Conservation (phyloP, 1,140 invertebrate species). For the Bombus vancouverensis region DNA sequence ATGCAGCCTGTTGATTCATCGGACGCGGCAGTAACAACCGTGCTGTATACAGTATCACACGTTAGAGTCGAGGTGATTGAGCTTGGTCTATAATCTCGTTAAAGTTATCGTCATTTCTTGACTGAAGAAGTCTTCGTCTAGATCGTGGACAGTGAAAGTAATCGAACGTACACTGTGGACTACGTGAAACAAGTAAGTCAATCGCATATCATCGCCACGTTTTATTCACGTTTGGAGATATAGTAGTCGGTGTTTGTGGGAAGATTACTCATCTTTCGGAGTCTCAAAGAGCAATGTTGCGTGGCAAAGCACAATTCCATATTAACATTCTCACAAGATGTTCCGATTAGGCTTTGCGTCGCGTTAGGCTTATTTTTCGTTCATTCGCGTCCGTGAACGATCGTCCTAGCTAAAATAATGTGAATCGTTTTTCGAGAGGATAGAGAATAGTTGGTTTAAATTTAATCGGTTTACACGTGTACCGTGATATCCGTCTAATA, state of each 20-base stretch:
- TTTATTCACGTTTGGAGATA: background rate
- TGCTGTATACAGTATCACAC: conserved; percentile 24
- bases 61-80: background rate
- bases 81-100: background rate
- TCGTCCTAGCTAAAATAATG: background rate
- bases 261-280: background rate
- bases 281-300: background rate
- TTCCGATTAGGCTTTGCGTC: background rate
- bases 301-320: background rate
- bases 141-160: background rate
- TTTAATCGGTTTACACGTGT: background rate
- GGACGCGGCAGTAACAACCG: conserved; percentile 56
- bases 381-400: background rate
- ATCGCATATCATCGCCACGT: background rate
- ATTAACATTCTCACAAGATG: background rate
- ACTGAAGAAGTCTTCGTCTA: background rate
- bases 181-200: background rate
- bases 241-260: background rate
- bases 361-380: background rate
- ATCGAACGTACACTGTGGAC: no score
- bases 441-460: background rate
- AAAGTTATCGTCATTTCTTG: background rate
- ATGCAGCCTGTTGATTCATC: conserved; percentile 65
- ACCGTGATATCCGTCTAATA: background rate
- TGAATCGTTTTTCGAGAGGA: background rate